These are phyloP conservation scores for Caradrina kadenii DNA, from an alignment of 2,888 invertebrate species.

Conservation along the genomic window DNA sequence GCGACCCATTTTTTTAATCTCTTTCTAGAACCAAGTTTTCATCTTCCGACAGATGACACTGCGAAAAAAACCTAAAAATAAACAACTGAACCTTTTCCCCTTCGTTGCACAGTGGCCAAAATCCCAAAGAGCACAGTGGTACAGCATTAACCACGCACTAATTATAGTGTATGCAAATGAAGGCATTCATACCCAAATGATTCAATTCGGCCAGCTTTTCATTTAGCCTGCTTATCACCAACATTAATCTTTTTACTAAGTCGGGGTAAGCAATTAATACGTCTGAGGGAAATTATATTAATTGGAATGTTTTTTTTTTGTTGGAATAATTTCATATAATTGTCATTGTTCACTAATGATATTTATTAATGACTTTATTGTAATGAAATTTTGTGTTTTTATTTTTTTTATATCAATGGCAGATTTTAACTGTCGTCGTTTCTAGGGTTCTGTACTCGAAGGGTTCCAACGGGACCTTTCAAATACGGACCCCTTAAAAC, in stretches of 20 bases:
- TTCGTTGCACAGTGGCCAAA: conserved; percentile 12
- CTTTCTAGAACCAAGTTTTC: background rate
- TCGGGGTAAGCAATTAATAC: conserved; percentile 69
- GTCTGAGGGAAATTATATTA: conserved; percentile 60
- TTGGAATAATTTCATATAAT: conserved; percentile 35
- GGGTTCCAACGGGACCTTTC: too few relatives aligned
- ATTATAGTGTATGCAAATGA: conserved; percentile 87
- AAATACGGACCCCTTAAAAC: too few relatives aligned
- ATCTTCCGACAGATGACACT: background rate
- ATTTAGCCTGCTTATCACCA: conserved; percentile 80
- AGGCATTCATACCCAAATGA: conserved; percentile 83
- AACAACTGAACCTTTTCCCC: conserved; percentile 36
- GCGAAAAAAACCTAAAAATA: background rate
- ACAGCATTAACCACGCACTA: conserved; percentile 79
- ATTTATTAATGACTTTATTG: conserved; percentile 19
- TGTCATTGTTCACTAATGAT: conserved; percentile 32
- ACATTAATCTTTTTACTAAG: conserved; percentile 76
- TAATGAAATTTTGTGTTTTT: background rate
- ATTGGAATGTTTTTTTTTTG: conserved; percentile 42
- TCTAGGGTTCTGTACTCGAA: background rate
- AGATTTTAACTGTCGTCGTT: background rate
- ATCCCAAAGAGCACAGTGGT: conserved; percentile 37
- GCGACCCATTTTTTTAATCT: background rate
- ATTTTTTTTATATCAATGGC: background rate
- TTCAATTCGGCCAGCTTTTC: conserved; percentile 85